Percentiles rank a stretch among this genome's conserved stretches.
Evolutionary conservation across 53 echinoderm and acorn worm genomes (phyloP).

Genomic region (Holothuria scabra): DNA sequence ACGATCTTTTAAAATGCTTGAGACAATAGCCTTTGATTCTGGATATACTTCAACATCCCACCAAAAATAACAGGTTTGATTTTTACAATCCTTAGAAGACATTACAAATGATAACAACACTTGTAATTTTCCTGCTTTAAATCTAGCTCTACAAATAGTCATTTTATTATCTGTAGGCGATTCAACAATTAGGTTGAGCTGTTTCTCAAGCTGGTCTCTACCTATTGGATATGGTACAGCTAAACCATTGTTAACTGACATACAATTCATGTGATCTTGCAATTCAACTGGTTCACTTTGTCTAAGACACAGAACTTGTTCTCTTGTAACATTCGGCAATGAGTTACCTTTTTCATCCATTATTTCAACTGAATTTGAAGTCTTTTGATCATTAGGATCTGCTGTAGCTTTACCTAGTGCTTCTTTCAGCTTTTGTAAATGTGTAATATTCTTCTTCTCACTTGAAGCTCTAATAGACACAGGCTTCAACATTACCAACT

Average conservation of each 20-base stretch:
- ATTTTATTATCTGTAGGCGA: neutral
- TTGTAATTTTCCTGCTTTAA: neutral
- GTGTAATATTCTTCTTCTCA: neutral
- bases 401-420: neutral
- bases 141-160: neutral
- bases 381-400: neutral
- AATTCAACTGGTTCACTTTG: neutral
- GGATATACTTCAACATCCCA: neutral
- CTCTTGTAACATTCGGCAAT: neutral
- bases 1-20: too few species aligned
- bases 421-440: neutral
- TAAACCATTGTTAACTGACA: neutral
- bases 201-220: neutral
- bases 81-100: neutral
- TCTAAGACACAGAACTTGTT: neutral
- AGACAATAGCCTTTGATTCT: neutral
- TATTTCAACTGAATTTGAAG: neutral
- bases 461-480: neutral
- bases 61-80: neutral
- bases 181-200: neutral
- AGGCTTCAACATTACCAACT: too few species aligned
- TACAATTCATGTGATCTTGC: neutral
- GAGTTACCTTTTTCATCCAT: neutral
- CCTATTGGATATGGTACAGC: neutral
- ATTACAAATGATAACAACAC: constrained; percentile 2